Evolutionary conservation across 2,797 vertebrate genomes (phyloP), one percentile per base, ranked within the genome.

Genomic region (Tarsius wallacei): DNA sequence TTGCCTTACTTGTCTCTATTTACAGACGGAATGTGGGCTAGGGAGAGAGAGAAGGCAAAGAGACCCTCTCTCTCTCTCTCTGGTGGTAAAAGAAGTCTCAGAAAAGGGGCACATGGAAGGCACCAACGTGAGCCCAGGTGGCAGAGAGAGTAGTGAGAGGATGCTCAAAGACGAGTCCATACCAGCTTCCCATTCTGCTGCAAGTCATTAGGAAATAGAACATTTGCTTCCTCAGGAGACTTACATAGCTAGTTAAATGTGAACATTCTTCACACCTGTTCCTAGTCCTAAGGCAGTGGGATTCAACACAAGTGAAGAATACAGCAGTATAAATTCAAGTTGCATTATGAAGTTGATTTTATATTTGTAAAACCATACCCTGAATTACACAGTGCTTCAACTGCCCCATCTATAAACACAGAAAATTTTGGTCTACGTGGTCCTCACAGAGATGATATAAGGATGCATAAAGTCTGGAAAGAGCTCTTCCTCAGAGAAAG

Each of bases 401-500:
- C 9, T 33, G 14, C 2, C 28, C 66, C 9, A 17, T 71, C 76
- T 73, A 24, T 31, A 51, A 90, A 77, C 53, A 53, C 0, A 70
- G 61, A 93, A 94, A 78, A 55, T 22, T 33, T 49, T 86, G 51
- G 9, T 77, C 33, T 55, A 49, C 7, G 49, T 1, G 9, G 47
- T 66, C 70, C n/a, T 95, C 17, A 63, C 24, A 57, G 21, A 42
- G 28, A 13, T 96, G 57, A 5, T 5, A 61, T 26, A 63, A 81
- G 17, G 17, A 88, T 87, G 82, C 36, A 26, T 59, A 26, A 77
- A 83, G n/a, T 82, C 17, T 64, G 24, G 36, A 90, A 90, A 64
- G 66, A 63, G 70, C 21, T 92, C 55, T 83, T 94, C 70, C 31
- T 66, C 33, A 71, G 49, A 83, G 76, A 96, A 96, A 88, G 61